Conservation (phyloP, 2,113 vertebrate species). For the Psilopsiagon aymara region DNA sequence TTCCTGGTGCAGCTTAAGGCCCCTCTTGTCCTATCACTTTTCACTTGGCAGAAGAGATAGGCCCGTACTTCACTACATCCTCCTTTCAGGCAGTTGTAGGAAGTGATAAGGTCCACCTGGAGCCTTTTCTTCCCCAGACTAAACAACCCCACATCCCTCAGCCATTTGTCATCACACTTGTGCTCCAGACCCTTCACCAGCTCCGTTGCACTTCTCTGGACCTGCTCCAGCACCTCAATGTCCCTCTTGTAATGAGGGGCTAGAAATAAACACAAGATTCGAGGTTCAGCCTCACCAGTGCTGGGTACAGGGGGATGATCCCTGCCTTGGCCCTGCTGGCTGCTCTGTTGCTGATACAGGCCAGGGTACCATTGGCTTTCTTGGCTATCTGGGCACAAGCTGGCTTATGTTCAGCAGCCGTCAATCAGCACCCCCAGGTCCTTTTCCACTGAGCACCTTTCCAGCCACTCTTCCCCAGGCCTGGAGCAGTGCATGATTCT, state of each 20-base stretch:
- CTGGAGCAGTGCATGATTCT: not conserved
- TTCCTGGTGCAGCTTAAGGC: not conserved
- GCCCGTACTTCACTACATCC: not conserved
- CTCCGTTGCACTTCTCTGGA: not conserved
- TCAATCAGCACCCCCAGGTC: not conserved
- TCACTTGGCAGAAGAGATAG: not conserved
- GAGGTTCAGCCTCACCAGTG: not conserved
- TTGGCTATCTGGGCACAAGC: not conserved
- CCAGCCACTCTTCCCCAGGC: not conserved
- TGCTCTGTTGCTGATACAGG: not conserved
- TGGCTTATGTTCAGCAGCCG: not conserved
- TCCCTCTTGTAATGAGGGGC: not conserved
- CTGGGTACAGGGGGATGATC: not conserved
- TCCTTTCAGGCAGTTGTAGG: not conserved
- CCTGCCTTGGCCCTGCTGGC: not conserved
- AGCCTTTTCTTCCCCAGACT: not conserved
- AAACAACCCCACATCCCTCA: not conserved
- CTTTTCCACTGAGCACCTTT: not conserved
- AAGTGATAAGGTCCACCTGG: not conserved
- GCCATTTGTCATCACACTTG: not conserved
- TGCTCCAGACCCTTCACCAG: not conserved
- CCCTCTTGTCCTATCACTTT: not conserved
- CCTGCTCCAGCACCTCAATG: not conserved
- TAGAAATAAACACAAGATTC: not conserved
- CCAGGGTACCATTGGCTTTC: not conserved